Evolutionary conservation across 2,797 vertebrate species (phyloP), one percentile per base, ranked within the genome.

Genomic region (Tympanoctomys barrerae): DNA sequence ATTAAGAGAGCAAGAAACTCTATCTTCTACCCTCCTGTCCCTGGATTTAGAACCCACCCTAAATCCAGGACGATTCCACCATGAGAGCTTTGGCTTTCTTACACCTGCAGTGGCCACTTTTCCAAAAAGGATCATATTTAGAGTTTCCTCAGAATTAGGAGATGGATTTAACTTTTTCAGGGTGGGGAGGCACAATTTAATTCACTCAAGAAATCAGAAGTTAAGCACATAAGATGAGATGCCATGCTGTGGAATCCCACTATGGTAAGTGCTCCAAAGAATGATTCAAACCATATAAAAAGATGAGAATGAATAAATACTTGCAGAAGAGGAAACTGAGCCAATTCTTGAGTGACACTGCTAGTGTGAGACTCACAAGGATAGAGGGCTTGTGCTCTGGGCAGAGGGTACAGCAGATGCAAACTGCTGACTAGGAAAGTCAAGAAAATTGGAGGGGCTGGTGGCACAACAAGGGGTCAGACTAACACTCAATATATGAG

Each of bases 321-420:
- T 33, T 8, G 5, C 36, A 42, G 31, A 88, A 12, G 8, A 77
- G 8, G 57, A 0, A 24, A 33, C 9, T 73, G 19, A 78, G 77
- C 54, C 36, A 42, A 59, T 68, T 64, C 22, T 19, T 12, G 7
- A 89, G 49, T 16, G 31, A 73, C 7, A 1, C 8, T 5, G 81
- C 1, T 10, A 78, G 21, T 82, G 14, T 18, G 79, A 66, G 42
- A 33, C 3, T 19, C 16, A 7, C 3, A 80, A 33, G 57, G 7
- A 52, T 0, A 3, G 28, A 49, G 13, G 33, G 11, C 21, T 1
- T 10, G 1, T 21, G 9, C 54, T n/a, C 2, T 5, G 14, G 3
- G 49, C 13, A 70, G 57, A 42, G 1, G 5, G 21, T 39, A 62
- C 7, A 33, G 13, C 1, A 36, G 57, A 71, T 36, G 11, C 13